Base-by-base conservation (phyloP, 2,113 vertebrate species). In the Tragulus kanchil region DNA sequence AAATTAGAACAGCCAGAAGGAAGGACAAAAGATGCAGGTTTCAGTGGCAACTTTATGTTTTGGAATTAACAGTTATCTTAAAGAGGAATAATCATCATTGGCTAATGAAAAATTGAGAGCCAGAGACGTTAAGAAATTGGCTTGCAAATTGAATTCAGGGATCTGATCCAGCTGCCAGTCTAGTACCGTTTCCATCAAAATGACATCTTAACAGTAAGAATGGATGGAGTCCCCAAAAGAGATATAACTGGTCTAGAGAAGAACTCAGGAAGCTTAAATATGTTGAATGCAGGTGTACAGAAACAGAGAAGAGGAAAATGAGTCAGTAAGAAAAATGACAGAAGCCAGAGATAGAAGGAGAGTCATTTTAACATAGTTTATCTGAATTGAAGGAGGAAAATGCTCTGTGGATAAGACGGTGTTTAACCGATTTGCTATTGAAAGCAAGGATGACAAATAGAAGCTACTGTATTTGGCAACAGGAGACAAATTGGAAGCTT, bases 171-270 rank as follows among this genome's bases (percentile, higher is more conserved):
- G 42, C 36, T 77, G 1, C 4, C 11, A 25, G 12, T 52, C 50
- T 48, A 59, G 13, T 42, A 59, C 1, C 3, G 17, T 78, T 89
- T 92, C 54, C 67, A 83, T 95, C 84, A 95, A 94, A 71, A 94
- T 64, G 58, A 73, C 17, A 85, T 65, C n/a, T 42, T 73, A 85
- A 64, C 19, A 14, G 28, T 79, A 3, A 81, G 36, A n/a, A 94
- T 48, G 36, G 84, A 90, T 62, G 67, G 6, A 50, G 36, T 45
- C 4, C 69, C 26, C 59, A 69, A 15, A 85, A 15, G 16, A 50
- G 69, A 89, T 6, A 26, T 58, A 78, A 4, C n/a, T 64, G 62
- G 65, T 36, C 9, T 5, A 54, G 78, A 85, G 56, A 77, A 83
- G 67, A 61, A 50, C 21, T 42, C 42, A 45, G 45, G 25, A 77